These are phyloP conservation scores for Mycteria americana DNA, from an alignment of 2,797 vertebrate species.

Conservation along the genomic window DNA sequence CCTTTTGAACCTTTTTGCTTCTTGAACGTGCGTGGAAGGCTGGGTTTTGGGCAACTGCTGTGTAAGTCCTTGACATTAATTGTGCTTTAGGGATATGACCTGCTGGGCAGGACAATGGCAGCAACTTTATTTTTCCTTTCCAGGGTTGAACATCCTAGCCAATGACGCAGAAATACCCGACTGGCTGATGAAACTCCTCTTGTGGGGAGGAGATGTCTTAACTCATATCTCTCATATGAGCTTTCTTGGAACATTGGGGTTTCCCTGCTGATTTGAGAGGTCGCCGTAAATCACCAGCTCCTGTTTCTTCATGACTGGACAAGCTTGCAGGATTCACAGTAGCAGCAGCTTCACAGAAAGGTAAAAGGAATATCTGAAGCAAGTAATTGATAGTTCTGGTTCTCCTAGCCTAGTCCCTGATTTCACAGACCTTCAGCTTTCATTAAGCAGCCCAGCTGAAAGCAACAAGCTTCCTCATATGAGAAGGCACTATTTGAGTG, in stretches of 20 bases:
- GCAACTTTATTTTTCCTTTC: conserved; percentile 72
- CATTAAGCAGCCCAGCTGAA: not conserved
- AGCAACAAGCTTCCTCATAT: not conserved
- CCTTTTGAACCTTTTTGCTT: conserved; percentile 19
- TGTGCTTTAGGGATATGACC: conserved; percentile 75
- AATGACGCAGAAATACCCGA: conserved; percentile 16
- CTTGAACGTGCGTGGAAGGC: not conserved
- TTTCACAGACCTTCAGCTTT: not conserved
- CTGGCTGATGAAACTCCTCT: conserved; percentile 26
- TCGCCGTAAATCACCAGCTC: not conserved
- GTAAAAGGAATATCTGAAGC: conserved; percentile 13
- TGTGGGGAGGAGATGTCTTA: conserved; percentile 36
- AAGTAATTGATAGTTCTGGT: not conserved
- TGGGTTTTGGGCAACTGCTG: conserved; percentile 27
- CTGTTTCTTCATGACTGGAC: conserved; percentile 1
- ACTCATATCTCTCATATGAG: conserved; percentile 1
- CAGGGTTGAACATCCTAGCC: conserved; percentile 71
- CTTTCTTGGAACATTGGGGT: conserved; percentile 14
- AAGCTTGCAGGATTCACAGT: not conserved
- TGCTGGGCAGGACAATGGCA: conserved; percentile 78
- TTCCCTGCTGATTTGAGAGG: conserved; percentile 46
- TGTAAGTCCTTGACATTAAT: conserved; percentile 80
- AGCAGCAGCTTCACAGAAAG: conserved; percentile 3
- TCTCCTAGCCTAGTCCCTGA: not conserved
- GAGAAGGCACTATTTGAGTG: not conserved